phyloP scores from a whole-genome alignment of 64 coral and sea anemone species.

The Astreopora myriophthalma region DNA sequence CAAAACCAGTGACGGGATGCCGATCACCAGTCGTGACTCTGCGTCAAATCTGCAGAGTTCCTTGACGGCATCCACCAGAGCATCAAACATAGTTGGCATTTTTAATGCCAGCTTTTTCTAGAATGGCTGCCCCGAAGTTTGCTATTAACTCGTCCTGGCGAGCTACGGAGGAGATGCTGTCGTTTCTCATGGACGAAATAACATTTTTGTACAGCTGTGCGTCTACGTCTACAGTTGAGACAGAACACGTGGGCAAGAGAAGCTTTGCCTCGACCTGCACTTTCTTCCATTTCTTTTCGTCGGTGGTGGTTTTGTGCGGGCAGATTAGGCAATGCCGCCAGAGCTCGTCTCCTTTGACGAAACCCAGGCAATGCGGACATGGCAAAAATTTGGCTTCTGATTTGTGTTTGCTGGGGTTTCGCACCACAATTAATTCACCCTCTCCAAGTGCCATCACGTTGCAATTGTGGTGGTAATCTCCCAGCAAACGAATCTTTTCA shows the following conservation, averaged over 20 bases:
- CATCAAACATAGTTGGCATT: constrained; percentile 52
- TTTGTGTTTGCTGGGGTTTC: constrained; percentile 7
- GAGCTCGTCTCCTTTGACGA: constrained; percentile 40
- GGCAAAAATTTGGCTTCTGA: not conserved
- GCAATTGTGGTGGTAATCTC: constrained; percentile 75
- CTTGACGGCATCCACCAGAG: constrained; percentile 8
- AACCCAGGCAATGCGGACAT: constrained; percentile 37
- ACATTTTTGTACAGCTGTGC: not conserved
- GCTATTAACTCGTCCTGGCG: not conserved
- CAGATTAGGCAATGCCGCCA: constrained; percentile 46
- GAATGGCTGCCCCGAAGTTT: not conserved
- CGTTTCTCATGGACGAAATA: not conserved
- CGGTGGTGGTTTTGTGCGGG: not conserved
- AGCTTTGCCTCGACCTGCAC: not conserved
- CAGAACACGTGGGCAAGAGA: not conserved
- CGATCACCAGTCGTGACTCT: not conserved
- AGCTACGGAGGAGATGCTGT: not conserved
- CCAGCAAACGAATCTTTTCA: not conserved
- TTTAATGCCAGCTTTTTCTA: constrained; percentile 27
- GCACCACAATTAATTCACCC: constrained; percentile 61
- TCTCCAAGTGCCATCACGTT: constrained; percentile 17
- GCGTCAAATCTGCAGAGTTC: not conserved
- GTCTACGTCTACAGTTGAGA: not conserved
- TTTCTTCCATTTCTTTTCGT: not conserved
- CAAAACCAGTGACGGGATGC: not conserved